These are phyloP conservation scores for Chaetophractus vellerosus DNA, from an alignment of 2,797 vertebrate genomes.

Conservation along the genomic window DNA sequence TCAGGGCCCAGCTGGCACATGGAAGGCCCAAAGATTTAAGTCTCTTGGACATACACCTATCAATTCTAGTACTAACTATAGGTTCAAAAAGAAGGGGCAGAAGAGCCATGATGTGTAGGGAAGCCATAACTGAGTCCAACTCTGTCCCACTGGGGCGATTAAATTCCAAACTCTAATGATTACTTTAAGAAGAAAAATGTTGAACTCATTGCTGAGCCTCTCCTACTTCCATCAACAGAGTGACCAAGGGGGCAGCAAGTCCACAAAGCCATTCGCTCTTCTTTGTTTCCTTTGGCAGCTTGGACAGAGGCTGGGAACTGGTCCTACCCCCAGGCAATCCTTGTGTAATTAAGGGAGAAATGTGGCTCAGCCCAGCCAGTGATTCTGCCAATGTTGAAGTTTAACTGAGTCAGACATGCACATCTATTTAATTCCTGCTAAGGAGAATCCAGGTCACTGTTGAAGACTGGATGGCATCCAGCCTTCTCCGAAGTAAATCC, in stretches of 20 bases:
- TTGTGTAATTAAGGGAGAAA: background rate
- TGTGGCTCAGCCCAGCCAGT: background rate
- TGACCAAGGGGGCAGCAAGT: background rate
- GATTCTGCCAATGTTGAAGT: background rate
- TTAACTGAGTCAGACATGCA: background rate
- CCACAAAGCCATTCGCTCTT: background rate
- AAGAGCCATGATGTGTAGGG: no score
- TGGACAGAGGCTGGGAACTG: background rate
- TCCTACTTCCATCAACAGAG: background rate
- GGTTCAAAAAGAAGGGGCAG: no score
- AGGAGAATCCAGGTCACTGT: background rate
- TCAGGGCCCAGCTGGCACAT: no score
- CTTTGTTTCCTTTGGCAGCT: slow-evolving; percentile 25
- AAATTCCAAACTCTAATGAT: background rate
- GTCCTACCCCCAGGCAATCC: background rate
- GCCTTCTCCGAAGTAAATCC: slow-evolving; percentile 31
- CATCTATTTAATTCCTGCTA: background rate
- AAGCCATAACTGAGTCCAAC: no score
- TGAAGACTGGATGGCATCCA: background rate
- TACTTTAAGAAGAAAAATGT: background rate
- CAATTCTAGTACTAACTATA: no score
- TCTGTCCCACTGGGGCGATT: no score
- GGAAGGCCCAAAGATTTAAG: no score
- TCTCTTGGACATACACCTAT: no score
- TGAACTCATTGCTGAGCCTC: background rate